phyloP scores from a whole-genome alignment of 2,797 vertebrate species.

The Antennarius maculatus region DNA sequence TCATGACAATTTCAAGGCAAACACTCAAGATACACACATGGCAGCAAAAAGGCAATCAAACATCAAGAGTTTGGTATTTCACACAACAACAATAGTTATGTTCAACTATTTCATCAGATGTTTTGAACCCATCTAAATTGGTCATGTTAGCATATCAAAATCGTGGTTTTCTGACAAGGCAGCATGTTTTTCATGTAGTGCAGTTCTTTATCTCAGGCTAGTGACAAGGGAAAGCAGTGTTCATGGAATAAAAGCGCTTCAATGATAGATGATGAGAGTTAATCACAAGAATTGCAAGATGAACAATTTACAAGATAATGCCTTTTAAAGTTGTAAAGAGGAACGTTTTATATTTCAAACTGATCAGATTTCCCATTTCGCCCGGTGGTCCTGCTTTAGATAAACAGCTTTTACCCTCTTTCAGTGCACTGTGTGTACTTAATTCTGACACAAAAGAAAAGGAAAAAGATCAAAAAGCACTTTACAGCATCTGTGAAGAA shows the following conservation, averaged over 20 bases:
- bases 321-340: neutral
- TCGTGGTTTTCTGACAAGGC: neutral
- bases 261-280: neutral
- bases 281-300: neutral
- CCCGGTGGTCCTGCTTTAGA: no score
- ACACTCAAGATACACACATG: neutral
- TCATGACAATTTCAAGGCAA: neutral
- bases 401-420: neutral
- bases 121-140: neutral
- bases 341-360: neutral
- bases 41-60: neutral
- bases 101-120: neutral
- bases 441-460: neutral
- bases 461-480: neutral
- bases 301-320: neutral
- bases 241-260: neutral
- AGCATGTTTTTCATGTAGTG: neutral
- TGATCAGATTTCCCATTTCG: neutral
- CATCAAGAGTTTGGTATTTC: neutral
- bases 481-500: neutral
- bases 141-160: neutral
- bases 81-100: neutral
- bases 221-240: neutral
- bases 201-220: neutral
- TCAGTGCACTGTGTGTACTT: neutral